Evolutionary conservation across 1,140 invertebrate genomes (phyloP).

Genomic region (Cherax quadricarinatus): DNA sequence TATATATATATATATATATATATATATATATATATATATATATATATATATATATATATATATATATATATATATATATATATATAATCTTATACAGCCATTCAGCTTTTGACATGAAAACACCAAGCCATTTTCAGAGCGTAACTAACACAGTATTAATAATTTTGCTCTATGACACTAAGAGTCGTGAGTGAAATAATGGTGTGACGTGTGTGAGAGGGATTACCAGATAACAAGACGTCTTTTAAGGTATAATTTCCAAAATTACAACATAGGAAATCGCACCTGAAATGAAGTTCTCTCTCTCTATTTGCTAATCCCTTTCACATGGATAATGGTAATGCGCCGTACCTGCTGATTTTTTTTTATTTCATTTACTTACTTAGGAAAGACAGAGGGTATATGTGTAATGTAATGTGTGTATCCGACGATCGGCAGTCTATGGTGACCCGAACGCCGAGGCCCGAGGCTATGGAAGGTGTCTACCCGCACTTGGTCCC

Average conservation of each 20-base stretch:
- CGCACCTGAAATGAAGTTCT: slow-evolving; percentile 17
- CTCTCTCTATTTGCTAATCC: slow-evolving; percentile 26
- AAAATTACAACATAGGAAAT: slow-evolving; percentile 16
- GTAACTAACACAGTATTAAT: slow-evolving; percentile 43
- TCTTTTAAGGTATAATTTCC: slow-evolving; percentile 25
- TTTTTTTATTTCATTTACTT: slow-evolving; percentile 49
- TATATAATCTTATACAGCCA: slow-evolving; percentile 52
- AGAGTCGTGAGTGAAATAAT: slow-evolving; percentile 53
- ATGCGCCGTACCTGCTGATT: slow-evolving; percentile 58
- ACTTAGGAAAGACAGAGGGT: slow-evolving; percentile 71
- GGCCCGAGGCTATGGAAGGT: slow-evolving; percentile 38
- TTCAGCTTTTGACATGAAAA: slow-evolving; percentile 57
- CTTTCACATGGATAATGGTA: slow-evolving; percentile 57
- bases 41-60: slow-evolving; percentile 9
- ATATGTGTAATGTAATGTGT: slow-evolving; percentile 65
- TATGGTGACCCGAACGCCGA: slow-evolving; percentile 48
- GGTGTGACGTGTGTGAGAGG: slow-evolving; percentile 53
- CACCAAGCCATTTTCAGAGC: slow-evolving; percentile 61
- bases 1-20: background rate
- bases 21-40: slow-evolving; percentile 11
- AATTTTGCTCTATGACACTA: slow-evolving; percentile 39
- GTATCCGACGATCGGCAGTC: slow-evolving; percentile 65
- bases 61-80: slow-evolving; percentile 38
- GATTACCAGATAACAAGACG: slow-evolving; percentile 21
- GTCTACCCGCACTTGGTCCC: slow-evolving; percentile 62